A percentile compares a stretch with the other conserved stretches of the same genome.
phyloP scores from a whole-genome alignment of 2,113 vertebrate genomes.

The Machaerirhynchus nigripectus region DNA sequence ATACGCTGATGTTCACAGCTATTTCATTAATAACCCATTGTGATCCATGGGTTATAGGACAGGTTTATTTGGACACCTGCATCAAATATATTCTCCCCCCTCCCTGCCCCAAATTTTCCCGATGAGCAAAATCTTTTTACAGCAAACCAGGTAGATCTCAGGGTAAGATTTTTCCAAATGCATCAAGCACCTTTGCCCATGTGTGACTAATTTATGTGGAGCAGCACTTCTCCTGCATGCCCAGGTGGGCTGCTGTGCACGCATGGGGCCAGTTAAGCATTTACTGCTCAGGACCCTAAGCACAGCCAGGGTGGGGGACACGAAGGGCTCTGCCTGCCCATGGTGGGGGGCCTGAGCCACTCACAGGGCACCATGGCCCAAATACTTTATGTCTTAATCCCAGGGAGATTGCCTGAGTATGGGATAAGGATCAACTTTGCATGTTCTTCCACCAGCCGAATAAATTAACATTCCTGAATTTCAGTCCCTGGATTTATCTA shows the following conservation, averaged over 20 bases:
- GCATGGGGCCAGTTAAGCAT: background rate
- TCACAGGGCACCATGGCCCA: background rate
- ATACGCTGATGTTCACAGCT: conserved; percentile 41
- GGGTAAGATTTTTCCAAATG: background rate
- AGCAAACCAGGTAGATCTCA: background rate
- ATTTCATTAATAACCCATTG: conserved; percentile 50
- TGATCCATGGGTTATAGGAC: conserved; percentile 34
- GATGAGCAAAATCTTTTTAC: background rate
- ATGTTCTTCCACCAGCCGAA: background rate
- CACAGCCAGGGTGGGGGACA: background rate
- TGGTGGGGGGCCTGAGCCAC: background rate
- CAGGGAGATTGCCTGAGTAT: background rate
- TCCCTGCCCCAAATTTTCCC: background rate
- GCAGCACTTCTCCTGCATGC: background rate
- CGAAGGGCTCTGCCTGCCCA: rapidly evolving
- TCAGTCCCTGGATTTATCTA: background rate
- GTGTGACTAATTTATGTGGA: conserved; percentile 49
- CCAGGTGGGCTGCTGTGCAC: background rate
- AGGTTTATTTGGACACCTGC: conserved; percentile 49
- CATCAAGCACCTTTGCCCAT: background rate
- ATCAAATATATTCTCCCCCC: background rate
- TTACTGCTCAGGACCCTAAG: background rate
- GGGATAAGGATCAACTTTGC: background rate
- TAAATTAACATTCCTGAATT: conserved; percentile 2
- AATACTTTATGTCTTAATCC: background rate